Conservation (phyloP, 1,140 invertebrate genomes). For the Anoplophora glabripennis region DNA sequence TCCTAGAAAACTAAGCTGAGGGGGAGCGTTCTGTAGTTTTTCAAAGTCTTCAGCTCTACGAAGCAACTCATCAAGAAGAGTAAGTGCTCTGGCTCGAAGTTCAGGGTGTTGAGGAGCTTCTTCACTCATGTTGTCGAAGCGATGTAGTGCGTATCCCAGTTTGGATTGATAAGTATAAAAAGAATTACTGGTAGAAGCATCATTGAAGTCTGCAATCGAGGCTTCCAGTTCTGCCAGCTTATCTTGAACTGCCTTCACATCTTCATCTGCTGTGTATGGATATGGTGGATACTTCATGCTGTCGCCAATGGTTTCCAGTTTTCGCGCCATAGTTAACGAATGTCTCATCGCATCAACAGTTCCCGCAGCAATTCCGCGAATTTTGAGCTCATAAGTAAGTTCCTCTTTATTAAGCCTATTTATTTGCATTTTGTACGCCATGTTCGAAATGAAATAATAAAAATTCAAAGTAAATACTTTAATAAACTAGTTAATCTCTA, state of each 20-base stretch:
- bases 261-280: not conserved
- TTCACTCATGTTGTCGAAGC: not conserved
- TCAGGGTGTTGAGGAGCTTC: not conserved
- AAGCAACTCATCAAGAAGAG: not conserved
- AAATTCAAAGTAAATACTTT: too few species aligned
- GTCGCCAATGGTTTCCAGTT: not conserved
- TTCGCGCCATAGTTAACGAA: not conserved
- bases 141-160: not conserved
- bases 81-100: not conserved
- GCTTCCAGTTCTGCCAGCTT: not conserved
- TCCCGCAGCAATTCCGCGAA: not conserved
- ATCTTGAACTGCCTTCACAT: not conserved
- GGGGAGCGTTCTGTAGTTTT: not conserved
- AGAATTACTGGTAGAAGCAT: not conserved
- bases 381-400: constrained; percentile 2
- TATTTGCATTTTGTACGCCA: constrained; percentile 1
- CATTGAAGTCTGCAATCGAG: not conserved
- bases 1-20: not conserved
- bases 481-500: too few species aligned
- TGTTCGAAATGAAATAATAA: too few species aligned
- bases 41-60: not conserved
- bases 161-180: not conserved
- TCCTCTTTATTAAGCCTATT: constrained; percentile 11
- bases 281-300: not conserved
- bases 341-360: not conserved